A percentile compares a stretch with the other conserved stretches of the same genome.
Evolutionary conservation across 2,797 vertebrate genomes (phyloP).

Genomic region (Gymnopithys bicolor): DNA sequence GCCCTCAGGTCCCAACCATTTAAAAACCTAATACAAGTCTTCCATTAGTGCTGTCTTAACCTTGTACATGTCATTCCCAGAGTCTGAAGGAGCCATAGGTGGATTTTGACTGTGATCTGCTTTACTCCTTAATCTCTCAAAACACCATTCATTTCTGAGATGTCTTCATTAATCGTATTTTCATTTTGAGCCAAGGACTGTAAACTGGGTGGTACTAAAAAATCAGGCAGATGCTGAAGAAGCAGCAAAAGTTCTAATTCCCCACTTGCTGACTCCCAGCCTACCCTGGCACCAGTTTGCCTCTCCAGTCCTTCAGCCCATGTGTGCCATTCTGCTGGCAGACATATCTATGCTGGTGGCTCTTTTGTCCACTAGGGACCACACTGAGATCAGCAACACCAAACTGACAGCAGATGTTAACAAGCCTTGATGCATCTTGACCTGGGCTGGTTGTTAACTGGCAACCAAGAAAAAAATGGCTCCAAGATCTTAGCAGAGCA

Average conservation of each 20-base stretch:
- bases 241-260: background rate
- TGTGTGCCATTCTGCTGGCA: background rate
- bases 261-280: background rate
- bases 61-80: background rate
- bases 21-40: background rate
- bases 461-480: background rate
- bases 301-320: background rate
- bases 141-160: background rate
- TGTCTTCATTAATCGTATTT: background rate
- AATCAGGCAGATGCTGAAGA: background rate
- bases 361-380: conserved; percentile 28
- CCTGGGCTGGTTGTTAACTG: background rate
- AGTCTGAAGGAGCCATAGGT: background rate
- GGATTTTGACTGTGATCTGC: background rate
- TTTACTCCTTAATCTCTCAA: background rate
- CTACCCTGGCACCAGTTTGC: background rate
- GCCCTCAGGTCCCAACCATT: background rate
- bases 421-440: background rate
- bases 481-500: background rate
- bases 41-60: background rate
- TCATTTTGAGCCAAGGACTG: background rate
- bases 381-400: background rate
- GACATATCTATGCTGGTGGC: background rate
- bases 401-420: background rate
- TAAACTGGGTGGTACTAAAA: background rate